Percentiles rank a stretch among this genome's conserved stretches.
These are phyloP conservation scores for Leptopilina myrica DNA, from an alignment of 2,888 invertebrate species.

Conservation along the genomic window DNA sequence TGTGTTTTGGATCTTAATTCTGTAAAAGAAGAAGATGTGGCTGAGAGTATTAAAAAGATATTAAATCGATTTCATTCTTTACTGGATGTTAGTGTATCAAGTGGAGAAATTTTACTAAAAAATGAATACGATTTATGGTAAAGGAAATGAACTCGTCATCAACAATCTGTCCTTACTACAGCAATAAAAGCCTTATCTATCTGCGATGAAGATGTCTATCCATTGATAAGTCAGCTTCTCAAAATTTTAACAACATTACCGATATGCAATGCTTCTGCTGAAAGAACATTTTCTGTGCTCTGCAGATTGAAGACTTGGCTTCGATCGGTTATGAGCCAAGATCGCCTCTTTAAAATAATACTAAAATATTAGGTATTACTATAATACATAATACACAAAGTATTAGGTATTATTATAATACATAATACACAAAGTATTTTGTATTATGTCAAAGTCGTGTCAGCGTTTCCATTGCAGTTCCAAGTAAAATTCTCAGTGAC, in stretches of 20 bases:
- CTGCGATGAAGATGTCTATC: slow-evolving; percentile 47
- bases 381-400: too few species aligned
- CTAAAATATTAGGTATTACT: too few species aligned
- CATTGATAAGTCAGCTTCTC: slow-evolving; percentile 46
- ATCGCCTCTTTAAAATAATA: slow-evolving; percentile 46
- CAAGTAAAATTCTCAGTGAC: too few species aligned
- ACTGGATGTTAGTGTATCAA: neutral
- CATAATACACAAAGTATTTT: too few species aligned
- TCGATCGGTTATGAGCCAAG: slow-evolving; percentile 53
- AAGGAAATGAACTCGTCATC: too few species aligned
- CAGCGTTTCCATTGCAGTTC: too few species aligned
- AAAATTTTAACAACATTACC: slow-evolving; percentile 53
- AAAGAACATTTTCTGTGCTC: slow-evolving; percentile 56
- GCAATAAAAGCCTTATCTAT: too few species aligned
- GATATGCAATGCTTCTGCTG: slow-evolving; percentile 54
- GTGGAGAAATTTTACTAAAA: neutral
- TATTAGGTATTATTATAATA: too few species aligned
- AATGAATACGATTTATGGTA: neutral
- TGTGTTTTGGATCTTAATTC: neutral
- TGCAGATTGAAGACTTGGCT: slow-evolving; percentile 58
- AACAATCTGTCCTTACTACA: too few species aligned
- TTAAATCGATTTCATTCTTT: neutral
- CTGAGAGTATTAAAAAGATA: slow-evolving; percentile 53
- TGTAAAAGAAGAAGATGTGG: neutral
- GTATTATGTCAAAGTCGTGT: too few species aligned